A percentile compares a stretch with the other conserved stretches of the same genome.
phyloP scores from a whole-genome alignment of 2,797 vertebrate species.

The Sebastes taczanowskii region DNA sequence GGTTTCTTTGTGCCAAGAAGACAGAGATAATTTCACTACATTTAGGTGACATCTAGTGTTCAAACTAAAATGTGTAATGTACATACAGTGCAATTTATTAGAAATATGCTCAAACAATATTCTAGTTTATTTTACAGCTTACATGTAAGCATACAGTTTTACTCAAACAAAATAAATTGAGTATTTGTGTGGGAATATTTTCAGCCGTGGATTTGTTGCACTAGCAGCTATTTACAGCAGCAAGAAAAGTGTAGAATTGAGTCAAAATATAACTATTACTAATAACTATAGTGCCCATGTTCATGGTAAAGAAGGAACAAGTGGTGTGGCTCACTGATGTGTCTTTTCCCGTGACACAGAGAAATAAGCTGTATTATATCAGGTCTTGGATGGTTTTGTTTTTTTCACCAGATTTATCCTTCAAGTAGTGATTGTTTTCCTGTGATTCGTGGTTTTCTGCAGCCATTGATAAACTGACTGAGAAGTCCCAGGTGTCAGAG shows the following conservation, averaged over 20 bases:
- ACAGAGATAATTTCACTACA: too few species aligned
- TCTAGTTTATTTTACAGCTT: not conserved
- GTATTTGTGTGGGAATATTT: too few species aligned
- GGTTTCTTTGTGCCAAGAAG: too few species aligned
- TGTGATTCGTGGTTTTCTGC: not conserved
- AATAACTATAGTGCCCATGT: not conserved
- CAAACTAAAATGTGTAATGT: too few species aligned
- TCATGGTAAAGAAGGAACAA: not conserved
- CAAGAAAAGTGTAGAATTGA: not conserved
- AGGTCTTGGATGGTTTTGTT: not conserved
- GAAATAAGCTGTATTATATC: not conserved
- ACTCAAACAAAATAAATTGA: too few species aligned
- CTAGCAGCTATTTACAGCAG: not conserved
- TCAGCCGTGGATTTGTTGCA: too few species aligned
- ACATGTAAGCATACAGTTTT: not conserved
- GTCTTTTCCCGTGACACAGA: not conserved
- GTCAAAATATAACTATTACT: not conserved
- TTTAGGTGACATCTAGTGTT: too few species aligned
- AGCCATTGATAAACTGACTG: constrained; percentile 97
- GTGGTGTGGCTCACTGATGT: not conserved
- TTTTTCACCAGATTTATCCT: not conserved
- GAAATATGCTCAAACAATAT: too few species aligned
- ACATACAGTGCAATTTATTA: too few species aligned
- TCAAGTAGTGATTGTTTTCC: not conserved
- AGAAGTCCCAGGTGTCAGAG: constrained; percentile 97